Evolutionary conservation across 2,113 vertebrate genomes (phyloP), one percentile per base, ranked within the genome.

Genomic region (Fulmarus glacialis): DNA sequence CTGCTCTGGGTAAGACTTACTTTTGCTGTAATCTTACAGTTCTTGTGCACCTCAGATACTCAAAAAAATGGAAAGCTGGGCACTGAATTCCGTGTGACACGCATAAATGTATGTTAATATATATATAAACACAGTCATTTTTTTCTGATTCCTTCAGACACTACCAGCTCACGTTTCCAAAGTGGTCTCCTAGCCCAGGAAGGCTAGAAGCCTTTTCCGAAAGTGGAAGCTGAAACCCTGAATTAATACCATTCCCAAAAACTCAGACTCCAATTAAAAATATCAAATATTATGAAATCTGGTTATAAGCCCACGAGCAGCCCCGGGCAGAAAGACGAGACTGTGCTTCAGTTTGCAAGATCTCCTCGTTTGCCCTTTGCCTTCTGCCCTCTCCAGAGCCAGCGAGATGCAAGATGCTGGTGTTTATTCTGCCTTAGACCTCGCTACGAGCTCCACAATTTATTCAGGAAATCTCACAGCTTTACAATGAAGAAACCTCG

Each of bases 381-480:
- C 22, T 56, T 13, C 45, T 75, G 47, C 29, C 18, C 38, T 74
- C 48, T n/a, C 64, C 60, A n/a, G 71, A 36, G 36, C 53, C 30
- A 36, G 18, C 0, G 13, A 10, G 29, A 6, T 30, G 82, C 40
- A 52, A 34, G 36, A 5, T 2, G 1, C 0, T 0, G 1, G 7
- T 15, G 42, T 48, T 85, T 8, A 0, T 43, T 47, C 72, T 36
- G 29, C 38, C 63, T 18, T 29, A 45, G 59, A 34, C 24, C 59
- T 70, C 42, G 1, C 4, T 15, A 12, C 0, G 9, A 78, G 64
- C 78, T 55, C 62, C 26, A 4, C 0, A 0, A 16, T 36, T 38
- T 15, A 10, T 43, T 84, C 53, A 48, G 64, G 78, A 64, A 0
- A 10, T 42, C 29, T 75, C 52, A 4, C 64, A 47, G 50, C 59